Percentiles rank a stretch among this genome's conserved stretches.
phyloP scores from a whole-genome alignment of 2,113 vertebrate genomes.

The Todiramphus chloris region DNA sequence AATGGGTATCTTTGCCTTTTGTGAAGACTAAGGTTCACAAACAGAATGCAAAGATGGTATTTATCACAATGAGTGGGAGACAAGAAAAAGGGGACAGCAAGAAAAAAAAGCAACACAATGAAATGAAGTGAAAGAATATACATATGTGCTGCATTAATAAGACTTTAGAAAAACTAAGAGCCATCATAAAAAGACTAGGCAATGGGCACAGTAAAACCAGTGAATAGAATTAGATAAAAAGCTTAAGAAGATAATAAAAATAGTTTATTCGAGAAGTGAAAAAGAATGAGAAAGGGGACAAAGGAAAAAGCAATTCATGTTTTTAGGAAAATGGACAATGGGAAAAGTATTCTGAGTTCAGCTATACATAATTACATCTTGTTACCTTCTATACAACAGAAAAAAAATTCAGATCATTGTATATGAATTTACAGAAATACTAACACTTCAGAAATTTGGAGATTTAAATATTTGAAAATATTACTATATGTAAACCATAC shows the following conservation, averaged over 20 bases:
- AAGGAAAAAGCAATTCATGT: constrained; percentile 11
- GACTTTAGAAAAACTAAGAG: background rate
- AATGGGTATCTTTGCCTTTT: constrained; percentile 13
- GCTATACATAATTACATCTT: background rate
- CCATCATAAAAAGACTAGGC: background rate
- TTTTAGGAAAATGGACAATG: constrained; percentile 18
- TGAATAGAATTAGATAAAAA: constrained; percentile 51
- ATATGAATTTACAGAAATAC: background rate
- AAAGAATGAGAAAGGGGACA: background rate
- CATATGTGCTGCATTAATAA: background rate
- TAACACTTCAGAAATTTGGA: background rate
- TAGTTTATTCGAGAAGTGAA: constrained; percentile 44
- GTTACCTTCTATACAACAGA: background rate
- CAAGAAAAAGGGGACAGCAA: background rate
- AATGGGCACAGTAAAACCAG: constrained; percentile 17
- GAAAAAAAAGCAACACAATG: background rate
- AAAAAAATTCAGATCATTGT: background rate
- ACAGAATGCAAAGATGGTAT: constrained; percentile 46
- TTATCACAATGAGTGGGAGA: constrained; percentile 25
- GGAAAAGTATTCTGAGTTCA: background rate
- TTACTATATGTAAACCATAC: background rate
- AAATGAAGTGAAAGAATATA: constrained; percentile 20
- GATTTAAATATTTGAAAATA: constrained; percentile 13
- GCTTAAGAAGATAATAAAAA: constrained; percentile 38
- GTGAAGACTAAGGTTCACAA: background rate